Conservation (phyloP, 2,113 vertebrate species). For the Tichodroma muraria region DNA sequence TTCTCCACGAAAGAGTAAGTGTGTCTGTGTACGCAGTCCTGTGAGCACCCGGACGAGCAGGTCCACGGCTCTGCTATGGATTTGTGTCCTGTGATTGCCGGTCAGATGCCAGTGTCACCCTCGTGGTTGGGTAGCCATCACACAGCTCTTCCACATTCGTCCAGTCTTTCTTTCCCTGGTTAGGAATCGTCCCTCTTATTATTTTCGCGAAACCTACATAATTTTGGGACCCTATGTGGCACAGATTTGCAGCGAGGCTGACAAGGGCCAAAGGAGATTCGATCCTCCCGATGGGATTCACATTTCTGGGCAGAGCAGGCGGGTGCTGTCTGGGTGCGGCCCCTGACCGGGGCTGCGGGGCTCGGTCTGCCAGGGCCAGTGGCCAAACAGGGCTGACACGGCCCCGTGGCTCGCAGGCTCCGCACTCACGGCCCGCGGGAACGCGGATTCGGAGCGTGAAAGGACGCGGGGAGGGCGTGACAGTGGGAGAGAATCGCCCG, state of each 20-base stretch:
- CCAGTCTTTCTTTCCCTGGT: neutral
- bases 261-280: neutral
- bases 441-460: neutral
- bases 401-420: neutral
- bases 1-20: neutral
- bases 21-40: neutral
- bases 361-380: neutral
- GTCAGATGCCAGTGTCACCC: neutral
- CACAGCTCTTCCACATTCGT: neutral
- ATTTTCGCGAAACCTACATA: neutral
- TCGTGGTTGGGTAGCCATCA: neutral
- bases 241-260: neutral
- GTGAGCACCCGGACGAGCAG: neutral
- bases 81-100: neutral
- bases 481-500: neutral
- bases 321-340: neutral
- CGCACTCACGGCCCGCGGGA: neutral
- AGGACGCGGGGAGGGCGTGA: neutral
- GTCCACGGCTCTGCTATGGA: neutral
- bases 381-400: accelerated
- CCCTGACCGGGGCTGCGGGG: neutral
- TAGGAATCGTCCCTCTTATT: neutral
- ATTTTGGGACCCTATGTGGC: neutral
- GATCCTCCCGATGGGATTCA: neutral
- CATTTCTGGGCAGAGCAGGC: neutral